These are phyloP conservation scores for Cuniculus paca DNA, from an alignment of 2,797 vertebrate species.

Conservation along the genomic window DNA sequence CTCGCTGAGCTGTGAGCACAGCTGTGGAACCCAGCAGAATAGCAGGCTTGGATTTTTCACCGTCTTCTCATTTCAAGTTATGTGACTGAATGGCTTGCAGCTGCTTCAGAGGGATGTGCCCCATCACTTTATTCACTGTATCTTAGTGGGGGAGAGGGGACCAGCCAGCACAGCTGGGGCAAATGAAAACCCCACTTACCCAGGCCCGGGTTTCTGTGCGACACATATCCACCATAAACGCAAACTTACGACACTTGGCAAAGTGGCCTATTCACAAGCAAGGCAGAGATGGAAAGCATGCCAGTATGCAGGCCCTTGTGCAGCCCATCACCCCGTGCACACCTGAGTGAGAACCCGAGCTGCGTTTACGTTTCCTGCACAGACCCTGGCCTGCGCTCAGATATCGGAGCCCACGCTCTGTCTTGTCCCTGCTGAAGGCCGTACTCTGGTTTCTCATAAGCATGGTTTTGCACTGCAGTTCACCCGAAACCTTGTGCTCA, in stretches of 20 bases:
- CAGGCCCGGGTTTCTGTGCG: background rate
- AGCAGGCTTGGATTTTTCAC: conserved; percentile 68
- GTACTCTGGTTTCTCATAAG: rapidly evolving
- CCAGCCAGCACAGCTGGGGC: conserved; percentile 56
- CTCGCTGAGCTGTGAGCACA: background rate
- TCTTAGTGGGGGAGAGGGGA: background rate
- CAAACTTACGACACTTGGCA: background rate
- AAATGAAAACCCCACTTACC: background rate
- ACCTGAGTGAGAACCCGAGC: rapidly evolving
- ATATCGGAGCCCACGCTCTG: rapidly evolving
- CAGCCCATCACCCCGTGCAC: no score
- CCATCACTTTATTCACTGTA: background rate
- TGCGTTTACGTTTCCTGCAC: rapidly evolving
- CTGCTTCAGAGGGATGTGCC: conserved; percentile 61
- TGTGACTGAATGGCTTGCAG: conserved; percentile 61
- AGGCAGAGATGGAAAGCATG: background rate
- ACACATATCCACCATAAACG: background rate
- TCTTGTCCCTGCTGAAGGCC: background rate
- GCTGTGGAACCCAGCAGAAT: background rate
- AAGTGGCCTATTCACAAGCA: background rate
- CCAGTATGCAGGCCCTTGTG: background rate
- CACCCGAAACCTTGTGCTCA: background rate
- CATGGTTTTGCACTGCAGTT: background rate
- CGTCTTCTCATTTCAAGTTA: conserved; percentile 59
- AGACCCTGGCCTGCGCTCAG: background rate